Evolutionary conservation across 30 jellyfish, hydroid and myxozoan species (phyloP).

Genomic region (Aurelia sp.): DNA sequence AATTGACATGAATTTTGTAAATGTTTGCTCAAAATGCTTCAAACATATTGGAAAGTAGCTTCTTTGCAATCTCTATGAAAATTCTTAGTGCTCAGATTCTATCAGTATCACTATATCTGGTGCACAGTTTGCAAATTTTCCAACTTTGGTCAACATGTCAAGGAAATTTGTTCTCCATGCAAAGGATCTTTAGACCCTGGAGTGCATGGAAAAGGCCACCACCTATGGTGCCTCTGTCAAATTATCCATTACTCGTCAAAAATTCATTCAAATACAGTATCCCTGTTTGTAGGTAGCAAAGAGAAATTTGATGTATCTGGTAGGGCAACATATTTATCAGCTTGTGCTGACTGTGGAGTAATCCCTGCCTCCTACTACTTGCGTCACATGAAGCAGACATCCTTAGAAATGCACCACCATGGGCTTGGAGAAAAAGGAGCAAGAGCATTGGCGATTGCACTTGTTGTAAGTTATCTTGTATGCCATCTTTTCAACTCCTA

Average conservation of each 20-base stretch:
- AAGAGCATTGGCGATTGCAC: slow-evolving; percentile 80
- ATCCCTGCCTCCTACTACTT: slow-evolving; percentile 89
- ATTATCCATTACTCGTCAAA: neutral
- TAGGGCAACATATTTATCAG: slow-evolving; percentile 72
- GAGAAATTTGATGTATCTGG: slow-evolving; percentile 77
- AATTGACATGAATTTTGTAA: neutral
- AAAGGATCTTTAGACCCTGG: no score
- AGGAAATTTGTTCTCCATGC: no score
- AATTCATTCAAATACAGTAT: neutral
- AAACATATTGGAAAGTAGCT: no score
- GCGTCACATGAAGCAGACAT: slow-evolving; percentile 79
- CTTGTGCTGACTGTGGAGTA: slow-evolving; percentile 87
- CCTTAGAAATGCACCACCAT: slow-evolving; percentile 85
- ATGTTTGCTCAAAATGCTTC: no score
- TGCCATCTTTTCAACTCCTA: no score
- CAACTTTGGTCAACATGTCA: no score
- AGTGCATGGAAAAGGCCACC: no score
- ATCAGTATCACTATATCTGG: no score
- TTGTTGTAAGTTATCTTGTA: slow-evolving; percentile 62
- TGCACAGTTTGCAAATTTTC: no score
- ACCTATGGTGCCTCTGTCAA: no score
- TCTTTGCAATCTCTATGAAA: no score
- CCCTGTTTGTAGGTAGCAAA: slow-evolving; percentile 24
- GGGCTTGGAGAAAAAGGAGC: slow-evolving; percentile 92
- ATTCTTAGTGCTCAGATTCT: no score